Percentiles rank a stretch among this genome's conserved stretches.
phyloP scores from a whole-genome alignment of 2,113 vertebrate species.

The Cricetomys ansorgei region DNA sequence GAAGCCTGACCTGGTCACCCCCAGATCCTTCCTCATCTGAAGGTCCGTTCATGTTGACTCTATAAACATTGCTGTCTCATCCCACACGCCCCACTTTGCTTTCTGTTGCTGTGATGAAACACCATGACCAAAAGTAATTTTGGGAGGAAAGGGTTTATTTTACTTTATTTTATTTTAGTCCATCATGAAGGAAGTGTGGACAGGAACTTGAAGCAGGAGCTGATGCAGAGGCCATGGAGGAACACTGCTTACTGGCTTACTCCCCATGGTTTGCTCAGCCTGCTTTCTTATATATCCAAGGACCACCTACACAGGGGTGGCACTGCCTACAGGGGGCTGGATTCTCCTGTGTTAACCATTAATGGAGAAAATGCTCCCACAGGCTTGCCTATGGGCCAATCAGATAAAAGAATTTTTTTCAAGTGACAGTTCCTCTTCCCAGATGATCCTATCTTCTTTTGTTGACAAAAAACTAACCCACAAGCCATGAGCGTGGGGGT shows the following conservation, averaged over 20 bases:
- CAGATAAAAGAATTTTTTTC: neutral
- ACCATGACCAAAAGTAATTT: neutral
- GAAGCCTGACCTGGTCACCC: neutral
- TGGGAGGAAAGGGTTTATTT: neutral
- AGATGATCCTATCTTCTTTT: neutral
- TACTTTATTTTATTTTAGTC: neutral
- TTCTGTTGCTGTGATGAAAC: neutral
- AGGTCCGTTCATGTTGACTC: conserved; percentile 39
- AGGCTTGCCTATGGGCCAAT: neutral
- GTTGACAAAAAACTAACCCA: neutral
- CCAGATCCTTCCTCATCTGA: accelerated
- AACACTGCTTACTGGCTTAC: neutral
- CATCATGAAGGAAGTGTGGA: neutral
- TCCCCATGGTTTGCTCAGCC: neutral
- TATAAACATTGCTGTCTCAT: neutral
- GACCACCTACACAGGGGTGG: neutral
- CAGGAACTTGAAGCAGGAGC: neutral
- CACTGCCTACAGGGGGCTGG: neutral
- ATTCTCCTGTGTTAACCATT: neutral
- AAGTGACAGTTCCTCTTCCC: no score
- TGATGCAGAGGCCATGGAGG: neutral
- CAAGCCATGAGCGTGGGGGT: neutral
- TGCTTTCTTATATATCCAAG: neutral
- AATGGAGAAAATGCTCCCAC: neutral
- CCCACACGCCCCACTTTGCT: neutral